A percentile compares a stretch with the other conserved stretches of the same genome.
phyloP scores from a whole-genome alignment of 2,113 vertebrate species.

The Hydrolagus affinis region DNA sequence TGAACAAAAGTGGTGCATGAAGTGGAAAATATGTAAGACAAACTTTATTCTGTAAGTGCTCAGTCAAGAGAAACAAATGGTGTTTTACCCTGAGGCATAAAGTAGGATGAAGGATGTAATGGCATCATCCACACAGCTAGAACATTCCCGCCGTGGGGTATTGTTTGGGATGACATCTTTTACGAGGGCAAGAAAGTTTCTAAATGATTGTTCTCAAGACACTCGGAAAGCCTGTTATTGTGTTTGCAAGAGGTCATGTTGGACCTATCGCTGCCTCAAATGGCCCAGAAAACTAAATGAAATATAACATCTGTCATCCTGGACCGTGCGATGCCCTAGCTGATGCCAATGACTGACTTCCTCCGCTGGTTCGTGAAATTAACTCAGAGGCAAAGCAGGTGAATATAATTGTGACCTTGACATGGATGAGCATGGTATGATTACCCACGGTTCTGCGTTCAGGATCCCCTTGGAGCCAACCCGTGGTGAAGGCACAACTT shows the following conservation, averaged over 20 bases:
- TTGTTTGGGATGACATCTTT: not conserved
- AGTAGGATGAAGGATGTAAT: not conserved
- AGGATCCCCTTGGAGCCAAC: not conserved
- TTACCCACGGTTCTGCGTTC: not conserved
- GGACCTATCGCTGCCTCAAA: not conserved
- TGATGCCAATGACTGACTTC: not conserved
- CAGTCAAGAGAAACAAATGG: too few relatives aligned
- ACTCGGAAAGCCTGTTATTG: not conserved
- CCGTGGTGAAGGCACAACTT: too few relatives aligned
- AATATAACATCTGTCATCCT: not conserved
- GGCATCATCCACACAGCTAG: not conserved
- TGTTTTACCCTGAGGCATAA: too few relatives aligned
- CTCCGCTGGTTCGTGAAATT: constrained; percentile 17
- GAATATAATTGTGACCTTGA: constrained; percentile 8
- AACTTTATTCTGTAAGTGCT: too few relatives aligned
- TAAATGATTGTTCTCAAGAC: not conserved
- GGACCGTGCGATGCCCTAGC: not conserved
- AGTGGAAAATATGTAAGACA: too few relatives aligned
- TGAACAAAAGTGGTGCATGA: too few relatives aligned
- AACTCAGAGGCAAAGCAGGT: not conserved
- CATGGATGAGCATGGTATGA: not conserved
- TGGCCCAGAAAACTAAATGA: not conserved
- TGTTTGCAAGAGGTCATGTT: not conserved
- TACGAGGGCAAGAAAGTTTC: too few relatives aligned
- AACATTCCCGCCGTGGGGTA: not conserved